Evolutionary conservation across 2,888 invertebrate species (phyloP).

Genomic region (Andrena marginata): DNA sequence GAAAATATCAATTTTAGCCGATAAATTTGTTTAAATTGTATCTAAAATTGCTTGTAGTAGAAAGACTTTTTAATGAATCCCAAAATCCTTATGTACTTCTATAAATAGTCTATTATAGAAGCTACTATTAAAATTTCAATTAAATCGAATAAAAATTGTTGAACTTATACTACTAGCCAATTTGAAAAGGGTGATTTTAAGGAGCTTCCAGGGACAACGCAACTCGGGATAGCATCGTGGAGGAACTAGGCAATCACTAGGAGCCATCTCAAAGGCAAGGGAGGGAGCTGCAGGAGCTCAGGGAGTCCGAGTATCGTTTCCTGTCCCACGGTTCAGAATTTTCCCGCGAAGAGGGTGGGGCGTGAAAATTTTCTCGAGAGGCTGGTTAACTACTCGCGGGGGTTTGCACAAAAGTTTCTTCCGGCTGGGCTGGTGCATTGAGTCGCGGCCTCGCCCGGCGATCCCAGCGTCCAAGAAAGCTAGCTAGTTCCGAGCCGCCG

Average conservation of each 20-base stretch:
- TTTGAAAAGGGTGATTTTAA: too few species aligned
- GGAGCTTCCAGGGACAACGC: too few species aligned
- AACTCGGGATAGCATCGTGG: neutral
- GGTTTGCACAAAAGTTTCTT: conserved; percentile 10
- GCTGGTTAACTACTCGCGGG: conserved; percentile 17
- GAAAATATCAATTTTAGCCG: too few species aligned
- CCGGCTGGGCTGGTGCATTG: neutral
- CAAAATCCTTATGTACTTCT: too few species aligned
- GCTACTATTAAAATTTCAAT: too few species aligned
- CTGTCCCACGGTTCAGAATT: neutral
- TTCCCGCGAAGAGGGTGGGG: neutral
- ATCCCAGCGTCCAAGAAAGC: neutral
- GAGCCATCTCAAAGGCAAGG: neutral
- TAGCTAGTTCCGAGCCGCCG: neutral
- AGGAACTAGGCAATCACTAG: neutral
- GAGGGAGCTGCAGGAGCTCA: neutral
- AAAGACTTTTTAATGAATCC: too few species aligned
- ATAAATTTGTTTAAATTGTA: too few species aligned
- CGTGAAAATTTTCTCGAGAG: neutral
- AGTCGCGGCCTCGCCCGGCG: neutral
- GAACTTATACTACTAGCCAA: too few species aligned
- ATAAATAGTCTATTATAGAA: too few species aligned
- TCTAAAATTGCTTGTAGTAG: too few species aligned
- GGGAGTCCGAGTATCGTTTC: conserved; percentile 12
- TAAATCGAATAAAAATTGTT: too few species aligned